Evolutionary conservation across 2,113 vertebrate species (phyloP), one percentile per base, ranked within the genome.

Genomic region (Callithrix jacchus): DNA sequence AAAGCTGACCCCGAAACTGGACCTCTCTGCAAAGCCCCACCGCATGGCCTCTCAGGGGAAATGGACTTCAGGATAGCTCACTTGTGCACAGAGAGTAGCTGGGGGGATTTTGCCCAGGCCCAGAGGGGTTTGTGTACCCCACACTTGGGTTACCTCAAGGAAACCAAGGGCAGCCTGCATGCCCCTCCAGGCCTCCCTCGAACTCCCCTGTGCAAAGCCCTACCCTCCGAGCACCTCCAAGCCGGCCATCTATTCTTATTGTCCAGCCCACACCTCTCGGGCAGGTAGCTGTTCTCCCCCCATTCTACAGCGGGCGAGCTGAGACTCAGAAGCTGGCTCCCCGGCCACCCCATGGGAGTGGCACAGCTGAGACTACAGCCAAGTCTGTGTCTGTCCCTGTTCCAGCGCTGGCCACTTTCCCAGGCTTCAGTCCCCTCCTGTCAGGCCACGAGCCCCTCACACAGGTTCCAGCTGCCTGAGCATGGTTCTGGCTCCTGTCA

Each of bases 111-210:
- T 40, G 25, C 35, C 80, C 10, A 30, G 23, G 10, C 35, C 21
- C 27, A 14, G 61, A 20, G 27, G n/a, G 40, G 35, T 42, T 74
- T 37, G 3, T 49, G 27, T 66, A n/a, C 42, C 5, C 42, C n/a
- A 42, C 3, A 0, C 27, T 8, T 3, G 4, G 4, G 27, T 21
- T 52, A 85, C 85, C 58, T 42, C 40, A 49, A 27, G 74, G 11
- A 42, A n/a, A 30, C 64, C 2, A 0, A 13, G 17, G 40, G 45
- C 23, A 11, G 56, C 64, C 54, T 32, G 32, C 6, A 3, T 35
- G 32, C 32, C 17, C 45, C 45, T 49, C 40, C 40, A 4, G 2
- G 30, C 1, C 2, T 6, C 54, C 74, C 30, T 0, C 37, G 5
- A 9, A 8, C 25, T 5, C 40, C 17, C 42, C 16, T 20, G 2